Evolutionary conservation across 1,140 invertebrate species (phyloP), one percentile per base, ranked within the genome.

Genomic region (Berghia stephanieae): DNA sequence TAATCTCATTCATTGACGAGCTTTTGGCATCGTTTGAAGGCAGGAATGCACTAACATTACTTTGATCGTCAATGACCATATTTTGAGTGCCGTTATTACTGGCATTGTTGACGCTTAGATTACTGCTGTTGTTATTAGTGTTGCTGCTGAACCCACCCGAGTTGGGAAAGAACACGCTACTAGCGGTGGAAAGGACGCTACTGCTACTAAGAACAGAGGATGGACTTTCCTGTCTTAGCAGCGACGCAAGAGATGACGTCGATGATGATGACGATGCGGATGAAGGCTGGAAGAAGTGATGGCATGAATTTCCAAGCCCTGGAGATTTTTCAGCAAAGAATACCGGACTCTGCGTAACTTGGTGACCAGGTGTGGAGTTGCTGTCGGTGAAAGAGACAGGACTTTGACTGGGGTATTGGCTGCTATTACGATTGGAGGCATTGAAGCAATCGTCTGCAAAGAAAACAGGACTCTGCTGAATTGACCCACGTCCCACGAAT

Each of bases 391-490:
- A 67, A 63, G 31, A 76, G 42, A 36, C 40, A 43, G 3, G 63
- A 34, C 8, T 21, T 34, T 4, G 16, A 10, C 16, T 49, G 74
- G 1, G 60, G 24, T 24, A 18, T 68, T 8, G 63, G 57, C 13
- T 52, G 36, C 55, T 63, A n/a, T n/a, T n/a, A n/a, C 57, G 10
- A 16, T 10, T 31, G 57, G 57, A 63, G 18, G 57, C 18, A 16
- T 16, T 16, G 27, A 63, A 63, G 34, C 57, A 63, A 27, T 44
- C 38, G 42, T 76, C 74, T 1, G 1, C 63, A n/a, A 76, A 76
- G 44, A 76, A 76, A n/a, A 76, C 74, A 8, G 74, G 74, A 43
- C 74, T 76, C 24, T 44, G 60, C 42, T 76, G 74, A 21, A 44
- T 49, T 43, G 55, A 38, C 24, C 74, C 34, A 27, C 31, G 34